Percentiles rank a stretch among this genome's conserved stretches.
Evolutionary conservation across 1,140 invertebrate genomes (phyloP).

Genomic region (Zaprionus camerounensis): DNA sequence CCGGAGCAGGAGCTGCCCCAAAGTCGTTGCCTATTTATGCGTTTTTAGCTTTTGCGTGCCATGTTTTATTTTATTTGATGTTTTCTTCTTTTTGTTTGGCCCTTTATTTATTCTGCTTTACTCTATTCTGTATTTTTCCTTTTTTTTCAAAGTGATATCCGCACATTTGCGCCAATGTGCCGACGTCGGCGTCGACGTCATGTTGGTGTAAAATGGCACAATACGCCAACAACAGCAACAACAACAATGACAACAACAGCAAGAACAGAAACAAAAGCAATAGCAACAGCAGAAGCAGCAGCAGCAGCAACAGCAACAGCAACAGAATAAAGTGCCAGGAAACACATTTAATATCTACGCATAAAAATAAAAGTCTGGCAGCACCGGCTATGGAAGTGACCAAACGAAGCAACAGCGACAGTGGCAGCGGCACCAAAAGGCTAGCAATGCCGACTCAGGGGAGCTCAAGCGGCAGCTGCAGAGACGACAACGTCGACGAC

Average conservation of each 20-base stretch:
- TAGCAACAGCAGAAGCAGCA: constrained; percentile 43
- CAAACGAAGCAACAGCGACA: constrained; percentile 53
- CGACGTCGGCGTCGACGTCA: constrained; percentile 35
- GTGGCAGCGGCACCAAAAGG: constrained; percentile 25
- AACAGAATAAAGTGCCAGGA: constrained; percentile 79
- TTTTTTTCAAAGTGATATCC: constrained; percentile 61
- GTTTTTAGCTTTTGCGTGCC: constrained; percentile 58
- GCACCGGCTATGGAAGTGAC: constrained; percentile 78
- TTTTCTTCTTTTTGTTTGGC: constrained; percentile 28
- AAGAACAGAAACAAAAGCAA: constrained; percentile 18
- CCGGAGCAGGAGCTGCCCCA: constrained; percentile 32
- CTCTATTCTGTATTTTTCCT: constrained; percentile 25
- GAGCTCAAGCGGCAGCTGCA: constrained; percentile 34
- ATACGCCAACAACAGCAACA: constrained; percentile 66
- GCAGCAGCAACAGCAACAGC: constrained; percentile 47
- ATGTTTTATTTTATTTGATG: constrained; percentile 30
- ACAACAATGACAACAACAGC: constrained; percentile 24
- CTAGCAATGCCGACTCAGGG: constrained; percentile 19
- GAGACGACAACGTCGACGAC: constrained; percentile 33
- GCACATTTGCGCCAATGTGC: constrained; percentile 78
- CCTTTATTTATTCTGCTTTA: constrained; percentile 11
- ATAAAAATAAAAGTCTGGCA: constrained; percentile 81
- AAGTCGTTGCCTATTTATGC: constrained; percentile 73
- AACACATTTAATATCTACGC: constrained; percentile 83
- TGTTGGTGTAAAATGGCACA: constrained; percentile 78